phyloP scores from a whole-genome alignment of 2,888 invertebrate genomes.

The Xestia c-nigrum region DNA sequence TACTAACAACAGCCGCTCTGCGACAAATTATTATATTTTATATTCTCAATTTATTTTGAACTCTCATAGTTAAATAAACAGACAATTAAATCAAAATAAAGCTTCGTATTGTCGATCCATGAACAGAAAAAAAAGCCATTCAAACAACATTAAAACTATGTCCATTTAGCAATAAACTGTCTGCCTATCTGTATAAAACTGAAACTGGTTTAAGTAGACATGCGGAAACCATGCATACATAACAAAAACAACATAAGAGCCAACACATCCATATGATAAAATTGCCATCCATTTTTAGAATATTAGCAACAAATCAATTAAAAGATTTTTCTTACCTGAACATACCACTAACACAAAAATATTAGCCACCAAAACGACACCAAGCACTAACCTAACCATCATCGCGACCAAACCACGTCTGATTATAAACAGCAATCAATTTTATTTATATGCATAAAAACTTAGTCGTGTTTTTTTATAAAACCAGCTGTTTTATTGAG shows the following conservation, averaged over 20 bases:
- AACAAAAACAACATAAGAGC: neutral
- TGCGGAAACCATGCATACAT: neutral
- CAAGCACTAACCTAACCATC: slow-evolving; percentile 36
- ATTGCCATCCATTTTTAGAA: neutral
- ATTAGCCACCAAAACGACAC: slow-evolving; percentile 34
- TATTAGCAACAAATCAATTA: neutral
- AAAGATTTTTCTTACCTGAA: slow-evolving; percentile 43
- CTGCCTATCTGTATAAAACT: neutral
- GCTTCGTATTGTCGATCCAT: neutral
- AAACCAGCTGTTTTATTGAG: slow-evolving; percentile 30
- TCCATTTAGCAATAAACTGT: neutral
- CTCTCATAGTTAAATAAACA: neutral
- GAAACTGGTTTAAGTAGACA: neutral
- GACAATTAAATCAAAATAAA: neutral
- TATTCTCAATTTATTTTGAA: neutral
- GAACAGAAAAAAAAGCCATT: neutral
- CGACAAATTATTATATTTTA: neutral
- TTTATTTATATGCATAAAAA: slow-evolving; percentile 50
- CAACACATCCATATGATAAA: too few relatives aligned
- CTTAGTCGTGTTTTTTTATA: slow-evolving; percentile 4
- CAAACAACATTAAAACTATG: neutral
- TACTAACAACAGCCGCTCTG: neutral
- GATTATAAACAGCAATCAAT: slow-evolving; percentile 17
- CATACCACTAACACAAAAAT: slow-evolving; percentile 28
- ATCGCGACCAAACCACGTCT: slow-evolving; percentile 47